Evolutionary conservation across 2,797 vertebrate species (phyloP).

Genomic region (Tympanoctomys barrerae): DNA sequence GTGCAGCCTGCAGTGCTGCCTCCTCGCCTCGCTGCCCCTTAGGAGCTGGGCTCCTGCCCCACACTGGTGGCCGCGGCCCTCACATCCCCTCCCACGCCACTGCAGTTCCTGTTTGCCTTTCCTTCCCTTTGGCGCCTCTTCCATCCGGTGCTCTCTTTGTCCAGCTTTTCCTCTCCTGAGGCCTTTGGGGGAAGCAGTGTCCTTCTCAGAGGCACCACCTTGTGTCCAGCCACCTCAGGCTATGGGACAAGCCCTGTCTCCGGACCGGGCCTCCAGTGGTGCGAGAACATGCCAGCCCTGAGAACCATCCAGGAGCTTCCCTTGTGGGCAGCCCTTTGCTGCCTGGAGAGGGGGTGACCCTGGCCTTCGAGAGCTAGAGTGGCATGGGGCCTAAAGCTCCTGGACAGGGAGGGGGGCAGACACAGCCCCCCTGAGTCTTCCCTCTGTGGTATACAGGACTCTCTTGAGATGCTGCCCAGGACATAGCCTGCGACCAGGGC

Average conservation of each 20-base stretch:
- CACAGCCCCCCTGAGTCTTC: not conserved
- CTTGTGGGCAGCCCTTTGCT: rapidly evolving
- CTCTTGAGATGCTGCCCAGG: not conserved
- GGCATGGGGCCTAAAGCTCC: not conserved
- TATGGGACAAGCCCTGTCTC: not conserved
- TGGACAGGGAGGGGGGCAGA: not conserved
- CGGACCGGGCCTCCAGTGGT: not conserved
- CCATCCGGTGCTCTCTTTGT: slow-evolving; percentile 56
- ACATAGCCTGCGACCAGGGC: not conserved
- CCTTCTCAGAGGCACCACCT: not conserved
- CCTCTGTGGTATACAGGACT: not conserved
- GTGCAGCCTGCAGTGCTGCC: not conserved
- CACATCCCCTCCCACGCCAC: not conserved
- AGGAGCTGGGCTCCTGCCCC: not conserved
- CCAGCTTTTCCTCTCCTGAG: slow-evolving; percentile 57
- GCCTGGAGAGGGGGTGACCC: not conserved
- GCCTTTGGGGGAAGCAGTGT: slow-evolving; percentile 5
- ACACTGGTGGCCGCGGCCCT: not conserved
- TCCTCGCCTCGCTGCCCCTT: not conserved
- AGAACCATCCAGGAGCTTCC: not conserved
- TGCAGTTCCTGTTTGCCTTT: slow-evolving; percentile 21
- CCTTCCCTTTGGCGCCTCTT: slow-evolving; percentile 53
- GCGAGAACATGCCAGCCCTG: not conserved
- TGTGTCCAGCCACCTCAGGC: not conserved
- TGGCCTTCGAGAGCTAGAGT: not conserved